phyloP scores from a whole-genome alignment of 1,140 invertebrate species.

The Aphis gossypii region DNA sequence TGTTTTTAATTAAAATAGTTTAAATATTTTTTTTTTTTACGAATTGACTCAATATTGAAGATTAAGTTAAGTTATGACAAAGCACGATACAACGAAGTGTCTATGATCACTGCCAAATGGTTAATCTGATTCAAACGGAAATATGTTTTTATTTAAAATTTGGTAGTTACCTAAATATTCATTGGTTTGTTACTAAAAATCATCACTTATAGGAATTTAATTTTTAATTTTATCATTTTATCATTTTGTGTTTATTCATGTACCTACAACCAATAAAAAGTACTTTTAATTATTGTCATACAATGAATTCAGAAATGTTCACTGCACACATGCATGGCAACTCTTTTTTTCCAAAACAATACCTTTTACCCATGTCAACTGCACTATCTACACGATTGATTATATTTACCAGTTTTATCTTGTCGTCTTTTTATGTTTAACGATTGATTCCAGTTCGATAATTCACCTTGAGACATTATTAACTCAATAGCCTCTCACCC shows the following conservation, averaged over 20 bases:
- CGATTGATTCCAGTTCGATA: not conserved
- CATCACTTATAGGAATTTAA: not conserved
- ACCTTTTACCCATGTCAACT: not conserved
- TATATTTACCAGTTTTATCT: not conserved
- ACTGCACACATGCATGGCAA: not conserved
- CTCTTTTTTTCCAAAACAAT: not conserved
- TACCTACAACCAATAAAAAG: too few relatives aligned
- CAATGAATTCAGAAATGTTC: not conserved
- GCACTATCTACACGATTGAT: not conserved
- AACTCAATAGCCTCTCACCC: too few relatives aligned
- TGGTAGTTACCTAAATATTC: not conserved
- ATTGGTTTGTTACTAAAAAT: not conserved
- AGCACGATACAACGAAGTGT: not conserved
- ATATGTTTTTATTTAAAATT: not conserved
- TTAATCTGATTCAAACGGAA: not conserved
- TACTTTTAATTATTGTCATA: not conserved
- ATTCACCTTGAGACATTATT: not conserved
- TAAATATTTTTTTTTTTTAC: not conserved
- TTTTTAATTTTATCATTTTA: not conserved
- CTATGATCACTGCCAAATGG: rapidly evolving
- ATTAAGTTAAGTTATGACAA: too few relatives aligned
- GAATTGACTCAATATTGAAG: too few relatives aligned
- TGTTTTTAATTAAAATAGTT: not conserved
- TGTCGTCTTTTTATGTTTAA: not conserved
- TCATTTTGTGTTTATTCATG: not conserved